A percentile compares a stretch with the other conserved stretches of the same genome.
Conservation (phyloP, 1,140 invertebrate species). For the Semibalanus balanoides region DNA sequence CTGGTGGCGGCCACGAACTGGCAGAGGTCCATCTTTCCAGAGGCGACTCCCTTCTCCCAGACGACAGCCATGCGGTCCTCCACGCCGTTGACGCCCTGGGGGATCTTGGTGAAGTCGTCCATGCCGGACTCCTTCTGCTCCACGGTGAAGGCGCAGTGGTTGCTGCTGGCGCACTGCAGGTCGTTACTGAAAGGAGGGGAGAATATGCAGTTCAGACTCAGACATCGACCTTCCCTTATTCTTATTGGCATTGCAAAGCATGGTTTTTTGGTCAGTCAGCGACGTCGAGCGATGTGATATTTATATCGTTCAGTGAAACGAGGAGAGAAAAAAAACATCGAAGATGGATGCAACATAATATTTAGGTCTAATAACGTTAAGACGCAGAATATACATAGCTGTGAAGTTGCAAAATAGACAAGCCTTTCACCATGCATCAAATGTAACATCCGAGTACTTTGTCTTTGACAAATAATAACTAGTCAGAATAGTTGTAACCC, state of each 20-base stretch:
- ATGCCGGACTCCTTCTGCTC: conserved; percentile 80
- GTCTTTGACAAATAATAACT: too few species aligned
- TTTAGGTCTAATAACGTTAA: neutral
- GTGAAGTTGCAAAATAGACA: too few species aligned
- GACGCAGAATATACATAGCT: too few species aligned
- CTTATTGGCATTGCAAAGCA: neutral
- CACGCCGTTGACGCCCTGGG: conserved; percentile 95
- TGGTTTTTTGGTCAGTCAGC: neutral
- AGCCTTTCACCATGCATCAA: too few species aligned
- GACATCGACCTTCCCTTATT: too few species aligned
- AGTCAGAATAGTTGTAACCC: too few species aligned
- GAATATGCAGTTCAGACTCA: too few species aligned
- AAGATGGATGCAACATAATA: neutral
- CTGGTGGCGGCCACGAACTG: conserved; percentile 96
- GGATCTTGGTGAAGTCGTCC: conserved; percentile 89
- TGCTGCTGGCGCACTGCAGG: conserved; percentile 82
- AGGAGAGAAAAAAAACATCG: too few species aligned
- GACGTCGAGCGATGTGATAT: neutral
- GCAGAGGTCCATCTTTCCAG: conserved; percentile 74
- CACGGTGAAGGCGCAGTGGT: conserved; percentile 90
- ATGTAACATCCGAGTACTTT: too few species aligned
- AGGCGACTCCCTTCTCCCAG: conserved; percentile 96
- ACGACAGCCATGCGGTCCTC: conserved; percentile 89
- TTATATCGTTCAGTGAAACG: too few species aligned
- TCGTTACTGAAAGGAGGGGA: conserved; percentile 51